Conservation (phyloP, 2,888 invertebrate genomes). For the Chymomyza fuscimana region DNA sequence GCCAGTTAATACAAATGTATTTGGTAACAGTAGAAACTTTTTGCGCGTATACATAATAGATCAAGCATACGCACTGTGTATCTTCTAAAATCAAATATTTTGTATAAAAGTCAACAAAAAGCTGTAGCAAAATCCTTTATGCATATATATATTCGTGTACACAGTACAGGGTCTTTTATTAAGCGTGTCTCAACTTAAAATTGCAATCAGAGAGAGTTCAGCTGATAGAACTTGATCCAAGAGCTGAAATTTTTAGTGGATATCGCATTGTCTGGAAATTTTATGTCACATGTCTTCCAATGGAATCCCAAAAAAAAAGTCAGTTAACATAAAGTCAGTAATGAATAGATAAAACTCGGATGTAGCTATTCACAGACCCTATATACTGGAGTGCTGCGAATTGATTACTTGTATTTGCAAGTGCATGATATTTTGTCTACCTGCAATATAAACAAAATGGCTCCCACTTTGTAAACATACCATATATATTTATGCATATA, state of each 20-base stretch:
- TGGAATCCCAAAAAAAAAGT: too few species aligned
- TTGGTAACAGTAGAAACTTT: neutral
- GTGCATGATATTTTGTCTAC: constrained; percentile 9
- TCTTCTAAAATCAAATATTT: neutral
- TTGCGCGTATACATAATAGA: neutral
- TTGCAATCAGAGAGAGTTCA: too few species aligned
- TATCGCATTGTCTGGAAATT: too few species aligned
- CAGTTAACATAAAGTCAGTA: too few species aligned
- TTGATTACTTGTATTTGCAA: constrained; percentile 3
- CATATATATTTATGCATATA: neutral
- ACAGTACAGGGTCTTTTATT: neutral
- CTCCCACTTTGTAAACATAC: neutral
- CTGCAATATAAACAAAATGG: constrained; percentile 6
- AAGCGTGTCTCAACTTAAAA: neutral
- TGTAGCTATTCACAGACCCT: neutral
- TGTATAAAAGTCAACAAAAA: neutral
- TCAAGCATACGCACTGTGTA: neutral
- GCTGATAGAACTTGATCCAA: too few species aligned
- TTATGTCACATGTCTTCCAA: too few species aligned
- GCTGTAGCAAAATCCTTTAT: neutral
- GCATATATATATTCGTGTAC: neutral
- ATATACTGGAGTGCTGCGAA: neutral
- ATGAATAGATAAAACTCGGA: neutral
- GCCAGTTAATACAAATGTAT: neutral
- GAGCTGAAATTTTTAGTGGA: too few species aligned